Conservation (phyloP, 2,888 invertebrate species). For the Nomada ferruginata region DNA sequence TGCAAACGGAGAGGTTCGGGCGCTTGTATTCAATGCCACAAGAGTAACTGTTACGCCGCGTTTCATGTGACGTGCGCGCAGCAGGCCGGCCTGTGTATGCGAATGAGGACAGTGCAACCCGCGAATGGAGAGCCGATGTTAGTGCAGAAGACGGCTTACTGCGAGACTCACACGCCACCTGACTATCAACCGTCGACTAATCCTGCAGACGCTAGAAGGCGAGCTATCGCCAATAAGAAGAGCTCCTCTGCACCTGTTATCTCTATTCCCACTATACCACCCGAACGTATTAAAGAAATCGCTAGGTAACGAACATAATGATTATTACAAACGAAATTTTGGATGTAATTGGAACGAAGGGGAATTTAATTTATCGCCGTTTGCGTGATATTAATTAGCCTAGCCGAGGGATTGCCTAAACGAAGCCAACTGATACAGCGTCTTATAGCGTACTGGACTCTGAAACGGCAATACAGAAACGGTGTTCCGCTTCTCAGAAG, state of each 20-base stretch:
- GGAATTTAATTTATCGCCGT: constrained; percentile 15
- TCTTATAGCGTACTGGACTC: constrained; percentile 97
- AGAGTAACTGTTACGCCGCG: constrained; percentile 97
- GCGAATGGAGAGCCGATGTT: constrained; percentile 90
- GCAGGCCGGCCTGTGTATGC: constrained; percentile 97
- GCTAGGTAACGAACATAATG: constrained; percentile 88
- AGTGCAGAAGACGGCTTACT: constrained; percentile 98
- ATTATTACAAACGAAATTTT: background rate
- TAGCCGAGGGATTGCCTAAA: constrained; percentile 86
- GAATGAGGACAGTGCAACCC: constrained; percentile 95
- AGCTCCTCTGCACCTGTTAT: constrained; percentile 96
- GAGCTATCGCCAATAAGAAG: constrained; percentile 87
- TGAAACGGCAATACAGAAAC: constrained; percentile 97
- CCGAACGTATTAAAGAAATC: constrained; percentile 94
- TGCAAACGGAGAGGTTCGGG: constrained; percentile 97
- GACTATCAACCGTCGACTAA: constrained; percentile 83
- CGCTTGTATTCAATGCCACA: constrained; percentile 99
- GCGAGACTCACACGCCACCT: constrained; percentile 96
- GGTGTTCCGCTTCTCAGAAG: constrained; percentile 97
- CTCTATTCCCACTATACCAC: constrained; percentile 96
- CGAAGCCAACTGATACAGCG: constrained; percentile 94
- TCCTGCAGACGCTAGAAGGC: constrained; percentile 84
- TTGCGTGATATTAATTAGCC: constrained; percentile 62
- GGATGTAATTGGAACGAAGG: too few relatives aligned
- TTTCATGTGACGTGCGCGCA: constrained; percentile 99